A percentile compares a stretch with the other conserved stretches of the same genome.
These are phyloP conservation scores for Thyatira batis DNA, from an alignment of 2,888 invertebrate genomes.

Conservation along the genomic window DNA sequence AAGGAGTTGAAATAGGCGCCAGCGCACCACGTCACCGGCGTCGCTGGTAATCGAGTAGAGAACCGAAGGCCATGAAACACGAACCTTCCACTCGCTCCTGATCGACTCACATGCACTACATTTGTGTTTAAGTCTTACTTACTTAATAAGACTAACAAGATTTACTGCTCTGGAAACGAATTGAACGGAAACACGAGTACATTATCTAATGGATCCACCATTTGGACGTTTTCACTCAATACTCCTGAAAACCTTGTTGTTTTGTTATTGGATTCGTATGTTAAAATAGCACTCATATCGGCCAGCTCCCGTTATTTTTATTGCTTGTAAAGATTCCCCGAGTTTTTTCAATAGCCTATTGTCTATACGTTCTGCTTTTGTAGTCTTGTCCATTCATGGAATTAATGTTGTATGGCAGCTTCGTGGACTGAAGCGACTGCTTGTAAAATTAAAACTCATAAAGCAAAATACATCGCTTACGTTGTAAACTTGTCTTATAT, in stretches of 20 bases:
- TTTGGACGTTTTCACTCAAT: background rate
- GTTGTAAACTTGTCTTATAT: background rate
- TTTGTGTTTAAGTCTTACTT: conserved; percentile 26
- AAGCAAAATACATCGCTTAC: background rate
- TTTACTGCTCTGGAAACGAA: background rate
- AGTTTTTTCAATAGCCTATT: conserved; percentile 63
- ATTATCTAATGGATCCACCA: background rate
- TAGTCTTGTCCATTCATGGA: conserved; percentile 54
- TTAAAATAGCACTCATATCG: conserved; percentile 27
- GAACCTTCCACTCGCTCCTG: conserved; percentile 71
- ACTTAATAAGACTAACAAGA: conserved; percentile 17
- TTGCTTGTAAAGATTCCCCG: conserved; percentile 49
- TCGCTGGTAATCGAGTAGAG: conserved; percentile 73
- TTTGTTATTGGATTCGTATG: conserved; percentile 14
- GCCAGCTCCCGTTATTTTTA: conserved; percentile 28
- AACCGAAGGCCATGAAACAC: conserved; percentile 75
- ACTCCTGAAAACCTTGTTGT: conserved; percentile 4
- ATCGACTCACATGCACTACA: conserved; percentile 40
- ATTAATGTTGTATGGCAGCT: conserved; percentile 31
- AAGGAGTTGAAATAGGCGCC: conserved; percentile 65
- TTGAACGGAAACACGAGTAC: background rate
- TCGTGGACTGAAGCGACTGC: conserved; percentile 4
- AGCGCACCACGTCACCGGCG: conserved; percentile 66
- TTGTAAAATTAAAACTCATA: background rate
- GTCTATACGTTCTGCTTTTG: conserved; percentile 53